These are phyloP conservation scores for Caiman crocodilus DNA, from an alignment of 2,797 vertebrate species.

Conservation along the genomic window DNA sequence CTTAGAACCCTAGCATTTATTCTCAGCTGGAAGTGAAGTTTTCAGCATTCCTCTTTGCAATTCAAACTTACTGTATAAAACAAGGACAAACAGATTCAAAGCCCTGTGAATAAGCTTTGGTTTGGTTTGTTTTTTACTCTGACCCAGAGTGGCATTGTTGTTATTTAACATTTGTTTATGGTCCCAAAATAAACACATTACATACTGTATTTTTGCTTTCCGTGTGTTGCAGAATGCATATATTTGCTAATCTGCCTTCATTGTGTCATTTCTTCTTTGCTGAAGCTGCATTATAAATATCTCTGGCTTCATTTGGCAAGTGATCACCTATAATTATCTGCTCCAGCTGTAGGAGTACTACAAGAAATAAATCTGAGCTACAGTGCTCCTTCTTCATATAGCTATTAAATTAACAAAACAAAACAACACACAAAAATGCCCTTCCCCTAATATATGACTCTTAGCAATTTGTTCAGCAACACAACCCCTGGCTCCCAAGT, in stretches of 20 bases:
- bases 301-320: not conserved
- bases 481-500: rapidly evolving
- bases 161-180: constrained; percentile 24
- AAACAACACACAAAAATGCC: too few relatives aligned
- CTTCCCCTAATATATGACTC: not conserved
- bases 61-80: not conserved
- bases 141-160: not conserved
- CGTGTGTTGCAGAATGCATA: constrained; percentile 23
- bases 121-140: constrained; percentile 38
- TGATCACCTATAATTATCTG: not conserved
- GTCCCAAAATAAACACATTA: constrained; percentile 26
- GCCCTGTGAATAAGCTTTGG: not conserved
- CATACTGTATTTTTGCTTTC: not conserved
- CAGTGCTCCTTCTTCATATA: not conserved
- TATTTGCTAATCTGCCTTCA: constrained; percentile 25
- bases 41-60: constrained; percentile 37
- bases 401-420: not conserved
- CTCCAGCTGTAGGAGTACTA: not conserved
- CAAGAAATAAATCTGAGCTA: not conserved
- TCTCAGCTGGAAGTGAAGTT: constrained; percentile 17
- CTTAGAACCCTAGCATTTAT: constrained; percentile 1
- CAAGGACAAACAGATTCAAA: not conserved
- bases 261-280: constrained; percentile 1
- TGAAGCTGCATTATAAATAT: constrained; percentile 33
- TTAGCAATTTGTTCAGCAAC: not conserved